phyloP scores from a whole-genome alignment of 1,140 invertebrate species.

The Parasteatoda tepidariorum region DNA sequence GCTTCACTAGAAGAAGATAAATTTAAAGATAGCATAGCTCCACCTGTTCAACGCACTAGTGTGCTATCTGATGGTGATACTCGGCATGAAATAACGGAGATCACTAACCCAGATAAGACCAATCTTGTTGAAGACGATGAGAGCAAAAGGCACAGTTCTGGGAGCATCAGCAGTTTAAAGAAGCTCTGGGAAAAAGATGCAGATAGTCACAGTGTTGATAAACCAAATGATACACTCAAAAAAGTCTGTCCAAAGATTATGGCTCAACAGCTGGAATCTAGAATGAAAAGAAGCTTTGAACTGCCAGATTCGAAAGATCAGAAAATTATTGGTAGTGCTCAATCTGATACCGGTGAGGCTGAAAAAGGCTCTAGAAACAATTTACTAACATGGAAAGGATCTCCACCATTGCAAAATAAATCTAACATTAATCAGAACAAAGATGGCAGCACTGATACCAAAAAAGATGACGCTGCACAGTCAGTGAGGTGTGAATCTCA shows the following conservation, averaged over 20 bases:
- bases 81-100: conserved; percentile 10
- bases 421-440: conserved; percentile 23
- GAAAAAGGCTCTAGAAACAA: conserved; percentile 39
- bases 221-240: conserved; percentile 22
- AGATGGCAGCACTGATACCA: conserved; percentile 11
- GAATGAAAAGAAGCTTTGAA: conserved; percentile 56
- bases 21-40: conserved; percentile 34
- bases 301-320: conserved; percentile 38
- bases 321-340: conserved; percentile 52
- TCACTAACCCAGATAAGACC: conserved; percentile 33
- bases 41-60: conserved; percentile 51
- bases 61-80: conserved; percentile 47
- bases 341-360: conserved; percentile 51
- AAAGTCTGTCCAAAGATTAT: conserved; percentile 54
- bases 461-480: conserved; percentile 19
- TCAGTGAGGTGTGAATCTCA: conserved; percentile 5
- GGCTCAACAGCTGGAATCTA: conserved; percentile 49
- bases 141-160: conserved; percentile 89
- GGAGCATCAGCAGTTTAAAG: conserved; percentile 91
- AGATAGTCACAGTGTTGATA: conserved; percentile 39
- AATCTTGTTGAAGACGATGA: conserved; percentile 70
- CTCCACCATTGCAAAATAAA: conserved; percentile 45
- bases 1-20: conserved; percentile 58
- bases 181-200: conserved; percentile 82
- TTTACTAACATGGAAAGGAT: conserved; percentile 48